phyloP scores from a whole-genome alignment of 2,797 vertebrate genomes.

The Taenioides sp. region DNA sequence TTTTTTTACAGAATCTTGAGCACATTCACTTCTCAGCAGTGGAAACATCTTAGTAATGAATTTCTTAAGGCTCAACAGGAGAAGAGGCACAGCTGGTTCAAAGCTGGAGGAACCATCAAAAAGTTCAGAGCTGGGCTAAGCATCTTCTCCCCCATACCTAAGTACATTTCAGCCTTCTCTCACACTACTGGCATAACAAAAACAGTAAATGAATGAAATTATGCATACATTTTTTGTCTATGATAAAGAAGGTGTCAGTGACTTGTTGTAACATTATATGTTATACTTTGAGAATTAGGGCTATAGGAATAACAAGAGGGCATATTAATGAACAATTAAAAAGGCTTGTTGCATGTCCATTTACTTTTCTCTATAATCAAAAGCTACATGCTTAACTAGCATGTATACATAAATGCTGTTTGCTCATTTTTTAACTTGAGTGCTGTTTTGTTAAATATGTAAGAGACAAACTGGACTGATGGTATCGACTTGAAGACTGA shows the following conservation, averaged over 20 bases:
- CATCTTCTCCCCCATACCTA: slow-evolving; percentile 98
- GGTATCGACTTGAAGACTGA: slow-evolving; percentile 17
- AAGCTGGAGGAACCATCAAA: slow-evolving; percentile 96
- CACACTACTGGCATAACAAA: not conserved
- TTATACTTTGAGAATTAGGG: not conserved
- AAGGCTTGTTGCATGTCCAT: no score
- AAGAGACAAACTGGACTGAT: slow-evolving; percentile 15
- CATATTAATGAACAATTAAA: not conserved
- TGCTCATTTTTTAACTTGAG: not conserved
- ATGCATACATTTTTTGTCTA: not conserved
- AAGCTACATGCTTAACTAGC: not conserved
- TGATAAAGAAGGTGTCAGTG: not conserved
- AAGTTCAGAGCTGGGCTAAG: slow-evolving; percentile 97
- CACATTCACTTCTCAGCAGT: slow-evolving; percentile 97
- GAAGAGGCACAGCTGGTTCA: slow-evolving; percentile 98
- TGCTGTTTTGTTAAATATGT: not conserved
- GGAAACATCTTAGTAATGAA: slow-evolving; percentile 99
- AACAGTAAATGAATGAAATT: not conserved
- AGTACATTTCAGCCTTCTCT: slow-evolving; percentile 73
- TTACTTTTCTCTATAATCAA: no score
- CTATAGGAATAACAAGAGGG: not conserved
- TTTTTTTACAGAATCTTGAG: slow-evolving; percentile 86
- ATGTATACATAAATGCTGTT: not conserved
- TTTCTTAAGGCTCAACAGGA: slow-evolving; percentile 98
- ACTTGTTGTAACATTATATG: not conserved